These are phyloP conservation scores for Gymnodraco acuticeps DNA, from an alignment of 2,797 vertebrate species.

Conservation along the genomic window DNA sequence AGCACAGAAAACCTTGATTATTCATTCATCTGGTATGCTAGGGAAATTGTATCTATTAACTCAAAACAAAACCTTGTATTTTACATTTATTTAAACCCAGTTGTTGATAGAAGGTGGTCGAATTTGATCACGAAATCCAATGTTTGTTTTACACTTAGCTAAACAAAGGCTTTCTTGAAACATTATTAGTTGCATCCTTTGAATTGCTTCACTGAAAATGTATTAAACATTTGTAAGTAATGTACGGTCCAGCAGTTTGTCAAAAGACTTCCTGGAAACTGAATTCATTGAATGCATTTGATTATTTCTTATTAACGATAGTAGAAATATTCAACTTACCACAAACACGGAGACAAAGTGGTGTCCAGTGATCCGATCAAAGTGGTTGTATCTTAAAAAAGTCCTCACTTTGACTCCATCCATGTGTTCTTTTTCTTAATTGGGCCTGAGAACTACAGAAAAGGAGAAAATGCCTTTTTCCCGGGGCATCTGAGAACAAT, in stretches of 20 bases:
- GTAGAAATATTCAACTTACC: slow-evolving; percentile 5
- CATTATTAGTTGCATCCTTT: slow-evolving; percentile 1
- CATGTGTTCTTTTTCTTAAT: slow-evolving; percentile 33
- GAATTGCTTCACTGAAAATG: slow-evolving; percentile 2
- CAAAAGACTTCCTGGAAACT: not conserved
- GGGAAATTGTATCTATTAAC: not conserved
- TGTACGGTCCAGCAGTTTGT: not conserved
- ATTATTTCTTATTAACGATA: not conserved
- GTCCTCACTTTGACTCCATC: slow-evolving; percentile 22
- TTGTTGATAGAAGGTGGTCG: slow-evolving; percentile 7
- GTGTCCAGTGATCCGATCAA: slow-evolving; percentile 34
- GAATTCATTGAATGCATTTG: not conserved
- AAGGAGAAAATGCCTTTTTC: slow-evolving; percentile 44
- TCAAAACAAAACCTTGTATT: slow-evolving; percentile 3
- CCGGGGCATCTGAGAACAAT: slow-evolving; percentile 56
- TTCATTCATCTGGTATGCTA: not conserved
- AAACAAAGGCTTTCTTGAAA: slow-evolving; percentile 6
- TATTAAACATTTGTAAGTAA: not conserved
- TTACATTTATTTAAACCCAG: not conserved
- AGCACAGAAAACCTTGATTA: slow-evolving; percentile 1
- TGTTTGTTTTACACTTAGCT: slow-evolving; percentile 2
- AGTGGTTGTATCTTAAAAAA: slow-evolving; percentile 30
- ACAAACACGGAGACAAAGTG: slow-evolving; percentile 3
- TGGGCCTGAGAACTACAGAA: slow-evolving; percentile 49
- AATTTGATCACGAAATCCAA: slow-evolving; percentile 11